phyloP scores from a whole-genome alignment of 2,888 invertebrate species.

The Ischnus inquisitorius region DNA sequence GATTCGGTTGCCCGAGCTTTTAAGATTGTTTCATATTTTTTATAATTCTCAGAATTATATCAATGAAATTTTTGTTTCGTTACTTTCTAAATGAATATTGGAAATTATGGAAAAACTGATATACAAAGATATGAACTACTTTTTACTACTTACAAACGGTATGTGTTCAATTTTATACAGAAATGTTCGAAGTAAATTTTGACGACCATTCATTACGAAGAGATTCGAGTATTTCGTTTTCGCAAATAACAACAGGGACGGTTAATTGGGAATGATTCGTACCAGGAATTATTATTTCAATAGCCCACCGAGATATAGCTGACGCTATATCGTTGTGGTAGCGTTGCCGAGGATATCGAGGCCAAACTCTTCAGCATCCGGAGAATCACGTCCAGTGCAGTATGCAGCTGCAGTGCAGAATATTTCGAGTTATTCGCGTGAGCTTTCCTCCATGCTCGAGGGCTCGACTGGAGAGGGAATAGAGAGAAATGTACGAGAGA shows the following conservation, averaged over 20 bases:
- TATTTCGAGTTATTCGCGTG: conserved; percentile 49
- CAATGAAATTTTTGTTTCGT: no score
- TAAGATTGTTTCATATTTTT: no score
- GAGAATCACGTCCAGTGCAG: background rate
- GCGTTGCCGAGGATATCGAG: conserved; percentile 9
- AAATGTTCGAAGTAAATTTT: no score
- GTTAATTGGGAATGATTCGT: background rate
- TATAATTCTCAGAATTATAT: no score
- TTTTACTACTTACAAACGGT: no score
- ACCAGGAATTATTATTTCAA: conserved; percentile 13
- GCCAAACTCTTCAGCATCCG: conserved; percentile 22
- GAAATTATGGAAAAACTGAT: no score
- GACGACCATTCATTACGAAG: no score
- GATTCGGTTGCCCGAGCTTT: no score
- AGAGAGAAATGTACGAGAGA: conserved; percentile 35
- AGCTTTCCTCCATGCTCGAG: conserved; percentile 37
- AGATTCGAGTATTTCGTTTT: no score
- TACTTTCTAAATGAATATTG: no score
- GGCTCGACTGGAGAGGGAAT: conserved; percentile 31
- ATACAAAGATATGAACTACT: no score
- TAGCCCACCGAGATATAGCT: background rate
- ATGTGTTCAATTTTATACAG: no score
- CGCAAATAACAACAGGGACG: background rate
- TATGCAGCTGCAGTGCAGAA: conserved; percentile 31
- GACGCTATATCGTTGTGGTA: background rate